Base-by-base conservation (phyloP, 1,140 invertebrate species). In the Pectinophora gossypiella region DNA sequence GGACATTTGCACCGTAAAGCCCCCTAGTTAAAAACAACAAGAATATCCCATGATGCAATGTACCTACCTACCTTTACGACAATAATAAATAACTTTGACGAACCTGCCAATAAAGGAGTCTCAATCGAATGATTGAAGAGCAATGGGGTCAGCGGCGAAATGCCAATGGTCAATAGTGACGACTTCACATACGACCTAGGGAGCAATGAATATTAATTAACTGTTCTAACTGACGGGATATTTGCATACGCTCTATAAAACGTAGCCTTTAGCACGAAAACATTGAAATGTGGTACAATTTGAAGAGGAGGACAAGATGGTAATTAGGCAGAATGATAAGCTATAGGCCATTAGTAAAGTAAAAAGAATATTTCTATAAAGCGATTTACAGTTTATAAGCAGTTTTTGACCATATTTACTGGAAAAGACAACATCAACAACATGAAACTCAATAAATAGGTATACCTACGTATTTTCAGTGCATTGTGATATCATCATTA, bases 81-180 rank as follows among this genome's bases (percentile, higher is more conserved):
- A 32, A 32, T n/a, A n/a, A n/a, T n/a, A n/a, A 32, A 32, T 9
- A n/a, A 10, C 27, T 32, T 32, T 40, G 36, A 40, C 36, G 16
- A 58, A 48, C 52, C 53, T 68, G 62, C 59, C 72, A 69, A 78
- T 70, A 62, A 68, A 64, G 69, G 44, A 64, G 62, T 49, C 56
- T 67, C 61, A 77, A 83, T 76, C 76, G 67, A 75, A 72, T 73
- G 74, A 79, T 77, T 55, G 67, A 46, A 56, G 71, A 68, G 55
- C 68, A 70, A 48, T 60, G 68, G 63, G 79, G 74, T 79, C 76
- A 76, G 61, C 54, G 55, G 59, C 51, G 62, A 69, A 67, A 77
- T 71, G 65, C 54, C 67, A 68, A 59, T 63, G 76, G 76, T 81
- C 71, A 78, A 74, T 71, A 72, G 61, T 64, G 63, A 75, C 59